Conservation (phyloP, 1,140 invertebrate species). For the Parasteatoda tepidariorum region DNA sequence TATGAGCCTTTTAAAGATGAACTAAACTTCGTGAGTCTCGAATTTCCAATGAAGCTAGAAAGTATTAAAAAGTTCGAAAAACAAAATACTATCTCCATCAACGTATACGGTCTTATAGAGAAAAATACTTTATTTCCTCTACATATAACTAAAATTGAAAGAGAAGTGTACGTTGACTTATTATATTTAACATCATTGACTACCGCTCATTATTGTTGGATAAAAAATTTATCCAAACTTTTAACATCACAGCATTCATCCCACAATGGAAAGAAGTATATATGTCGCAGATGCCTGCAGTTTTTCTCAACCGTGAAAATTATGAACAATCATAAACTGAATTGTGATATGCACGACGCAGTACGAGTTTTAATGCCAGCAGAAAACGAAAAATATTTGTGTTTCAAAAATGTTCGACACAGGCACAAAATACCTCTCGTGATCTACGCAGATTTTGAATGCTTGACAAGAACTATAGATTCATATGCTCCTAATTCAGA, state of each 20-base stretch:
- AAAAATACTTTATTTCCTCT: neutral
- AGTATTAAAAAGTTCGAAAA: neutral
- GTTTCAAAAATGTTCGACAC: no score
- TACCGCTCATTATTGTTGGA: neutral
- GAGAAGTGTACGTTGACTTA: neutral
- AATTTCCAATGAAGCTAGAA: neutral
- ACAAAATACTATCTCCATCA: neutral
- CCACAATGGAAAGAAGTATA: neutral
- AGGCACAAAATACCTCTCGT: no score
- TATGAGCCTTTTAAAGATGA: neutral
- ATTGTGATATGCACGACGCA: no score
- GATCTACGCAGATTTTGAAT: no score
- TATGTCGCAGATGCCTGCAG: neutral
- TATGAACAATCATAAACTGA: no score
- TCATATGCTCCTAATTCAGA: no score
- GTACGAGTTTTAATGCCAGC: no score
- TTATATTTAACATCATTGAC: neutral
- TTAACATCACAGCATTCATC: neutral
- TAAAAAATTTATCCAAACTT: slow-evolving; percentile 3
- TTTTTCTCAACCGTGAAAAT: neutral
- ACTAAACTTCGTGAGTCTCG: neutral
- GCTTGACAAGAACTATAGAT: no score
- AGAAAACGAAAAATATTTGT: no score
- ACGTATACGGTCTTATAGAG: neutral
- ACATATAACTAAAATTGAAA: neutral